Base-by-base conservation (phyloP, 2,113 vertebrate genomes). In the Opisthocomus hoazin region DNA sequence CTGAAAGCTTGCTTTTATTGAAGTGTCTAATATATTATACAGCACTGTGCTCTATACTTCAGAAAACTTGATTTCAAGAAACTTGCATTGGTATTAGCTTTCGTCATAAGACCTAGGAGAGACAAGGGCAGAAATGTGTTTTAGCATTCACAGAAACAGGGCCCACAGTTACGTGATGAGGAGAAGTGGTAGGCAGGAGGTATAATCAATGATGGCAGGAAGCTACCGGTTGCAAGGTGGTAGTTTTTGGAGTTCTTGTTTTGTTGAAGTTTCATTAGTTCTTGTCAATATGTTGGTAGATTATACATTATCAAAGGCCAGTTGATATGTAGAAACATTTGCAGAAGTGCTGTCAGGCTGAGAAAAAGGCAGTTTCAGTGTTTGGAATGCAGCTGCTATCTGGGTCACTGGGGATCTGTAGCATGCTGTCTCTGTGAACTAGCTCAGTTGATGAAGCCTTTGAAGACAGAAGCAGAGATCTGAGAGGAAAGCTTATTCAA, bases 401-500 rank as follows among this genome's bases (percentile, higher is more conserved):
- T 94, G 88, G 89, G 96, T 94, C 92, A 89, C 68, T 88, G 68
- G 90, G 88, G 68, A 95, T 93, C 79, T 90, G 15, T 65, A 63
- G 64, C 77, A 29, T 24, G 63, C 39, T 77, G 86, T 88, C 70
- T 56, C 50, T 94, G 64, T 92, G 71, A 90, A 81, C 76, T 92
- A 39, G 54, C 39, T 92, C 34, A 73, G 68, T 53, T 74, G 85
- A 83, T 50, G 75, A 94, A 96, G 73, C 45, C 68, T 95, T 96
- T 94, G 91, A 93, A 94, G 82, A 65, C 26, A 21, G 73, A 87
- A 53, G 48, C 64, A 61, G 81, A 92, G 89, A 94, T 94, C 68
- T 78, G 79, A 95, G 66, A 79, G 43, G 19, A 70, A 89, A 77
- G 26, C 56, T 88, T 86, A 64, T 78, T 91, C 30, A 78, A 77